phyloP scores from a whole-genome alignment of 2,113 vertebrate species.

The Gambusia holbrooki region DNA sequence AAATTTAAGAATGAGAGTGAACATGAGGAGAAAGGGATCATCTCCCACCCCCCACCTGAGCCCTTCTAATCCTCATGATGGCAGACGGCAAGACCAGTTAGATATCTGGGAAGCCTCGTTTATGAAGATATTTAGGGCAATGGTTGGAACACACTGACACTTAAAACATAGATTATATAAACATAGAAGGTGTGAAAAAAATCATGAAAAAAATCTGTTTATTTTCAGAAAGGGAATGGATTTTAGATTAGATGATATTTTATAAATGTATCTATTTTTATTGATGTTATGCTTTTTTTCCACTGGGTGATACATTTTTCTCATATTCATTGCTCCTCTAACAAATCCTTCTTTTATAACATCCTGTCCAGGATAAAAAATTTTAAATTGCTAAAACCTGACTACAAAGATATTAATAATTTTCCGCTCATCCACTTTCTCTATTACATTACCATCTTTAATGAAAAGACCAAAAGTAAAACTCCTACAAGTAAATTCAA shows the following conservation, averaged over 20 bases:
- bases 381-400: not conserved
- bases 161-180: slow-evolving; percentile 12
- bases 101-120: slow-evolving; percentile 49
- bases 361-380: slow-evolving; percentile 18
- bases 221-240: too few relatives aligned
- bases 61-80: slow-evolving; percentile 61
- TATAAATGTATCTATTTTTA: not conserved
- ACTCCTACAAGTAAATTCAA: not conserved
- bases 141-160: slow-evolving; percentile 5
- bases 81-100: slow-evolving; percentile 60
- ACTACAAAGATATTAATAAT: not conserved
- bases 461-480: not conserved
- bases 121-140: slow-evolving; percentile 49
- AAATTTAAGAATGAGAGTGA: slow-evolving; percentile 51
- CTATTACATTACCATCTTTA: not conserved
- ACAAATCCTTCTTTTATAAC: slow-evolving; percentile 38
- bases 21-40: slow-evolving; percentile 53
- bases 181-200: not conserved
- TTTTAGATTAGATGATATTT: too few relatives aligned
- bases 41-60: slow-evolving; percentile 42
- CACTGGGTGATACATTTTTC: slow-evolving; percentile 9
- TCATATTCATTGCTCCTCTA: slow-evolving; percentile 19
- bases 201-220: too few relatives aligned
- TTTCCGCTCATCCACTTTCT: slow-evolving; percentile 6
- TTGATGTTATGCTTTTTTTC: slow-evolving; percentile 5